phyloP scores from a whole-genome alignment of 2,888 invertebrate species.

The Celastrina argiolus region DNA sequence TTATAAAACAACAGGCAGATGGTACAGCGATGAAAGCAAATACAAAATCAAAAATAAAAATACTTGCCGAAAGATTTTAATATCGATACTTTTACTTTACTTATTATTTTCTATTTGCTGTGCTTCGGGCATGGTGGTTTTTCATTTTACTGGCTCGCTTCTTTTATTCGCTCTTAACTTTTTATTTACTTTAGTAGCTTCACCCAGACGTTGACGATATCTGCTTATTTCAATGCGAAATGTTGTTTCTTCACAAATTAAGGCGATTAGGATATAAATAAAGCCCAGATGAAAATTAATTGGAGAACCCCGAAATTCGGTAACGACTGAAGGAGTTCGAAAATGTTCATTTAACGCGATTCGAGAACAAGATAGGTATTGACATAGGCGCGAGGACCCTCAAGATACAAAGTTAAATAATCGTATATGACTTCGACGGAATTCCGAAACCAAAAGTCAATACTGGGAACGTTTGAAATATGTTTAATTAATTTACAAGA shows the following conservation, averaged over 20 bases:
- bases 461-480: not conserved
- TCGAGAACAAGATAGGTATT: conserved; percentile 6
- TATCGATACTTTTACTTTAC: too few relatives aligned
- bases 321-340: not conserved
- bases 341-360: not conserved
- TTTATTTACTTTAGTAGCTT: too few relatives aligned
- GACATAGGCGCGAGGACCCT: not conserved
- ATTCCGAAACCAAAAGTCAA: not conserved
- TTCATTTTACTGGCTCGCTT: too few relatives aligned
- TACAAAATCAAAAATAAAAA: too few relatives aligned
- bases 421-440: not conserved
- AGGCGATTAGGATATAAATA: not conserved
- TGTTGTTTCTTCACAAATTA: not conserved
- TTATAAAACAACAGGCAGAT: too few relatives aligned
- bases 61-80: too few relatives aligned
- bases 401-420: conserved; percentile 15
- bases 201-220: too few relatives aligned
- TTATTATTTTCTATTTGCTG: too few relatives aligned
- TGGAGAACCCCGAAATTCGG: not conserved
- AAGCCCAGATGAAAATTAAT: conserved; percentile 16
- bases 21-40: too few relatives aligned
- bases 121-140: too few relatives aligned
- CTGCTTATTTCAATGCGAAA: not conserved
- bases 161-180: too few relatives aligned
- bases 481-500: not conserved